A percentile compares a stretch with the other conserved stretches of the same genome.
Conservation (phyloP, 2,113 vertebrate genomes). For the Phycodurus eques region DNA sequence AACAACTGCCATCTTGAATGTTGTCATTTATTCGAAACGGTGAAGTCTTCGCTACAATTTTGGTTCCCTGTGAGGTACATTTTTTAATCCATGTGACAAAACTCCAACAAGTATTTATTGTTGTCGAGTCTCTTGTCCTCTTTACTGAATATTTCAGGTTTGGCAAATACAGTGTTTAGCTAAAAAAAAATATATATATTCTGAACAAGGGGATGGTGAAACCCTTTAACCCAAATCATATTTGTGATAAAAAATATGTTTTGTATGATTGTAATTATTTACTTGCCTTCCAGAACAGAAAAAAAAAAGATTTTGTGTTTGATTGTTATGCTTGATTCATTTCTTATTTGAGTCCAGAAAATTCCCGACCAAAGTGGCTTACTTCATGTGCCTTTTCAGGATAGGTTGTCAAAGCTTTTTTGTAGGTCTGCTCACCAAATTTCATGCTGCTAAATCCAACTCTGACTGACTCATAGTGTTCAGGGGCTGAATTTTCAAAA, state of each 20-base stretch:
- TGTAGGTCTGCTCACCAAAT: background rate
- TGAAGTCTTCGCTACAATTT: slow-evolving; percentile 13
- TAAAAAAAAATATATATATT: background rate
- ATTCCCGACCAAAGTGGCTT: no score
- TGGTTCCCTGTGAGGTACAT: slow-evolving; percentile 25
- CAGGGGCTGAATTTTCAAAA: background rate
- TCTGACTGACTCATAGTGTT: background rate
- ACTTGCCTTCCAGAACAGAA: no score
- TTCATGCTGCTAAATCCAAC: background rate
- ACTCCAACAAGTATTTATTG: slow-evolving; percentile 20
- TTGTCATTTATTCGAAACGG: slow-evolving; percentile 1
- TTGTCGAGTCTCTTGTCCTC: slow-evolving; percentile 14
- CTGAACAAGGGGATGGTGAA: background rate
- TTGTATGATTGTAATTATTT: background rate
- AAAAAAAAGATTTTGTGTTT: no score
- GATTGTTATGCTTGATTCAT: no score
- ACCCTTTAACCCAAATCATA: background rate
- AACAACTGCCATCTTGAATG: background rate
- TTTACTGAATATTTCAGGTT: slow-evolving; percentile 51
- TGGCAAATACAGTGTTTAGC: slow-evolving; percentile 11
- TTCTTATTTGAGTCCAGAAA: background rate
- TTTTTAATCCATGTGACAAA: slow-evolving; percentile 33
- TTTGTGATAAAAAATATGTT: background rate
- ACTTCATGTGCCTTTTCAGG: no score
- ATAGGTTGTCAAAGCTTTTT: background rate